Conservation (phyloP, 1,140 invertebrate species). For the Drosophila simulans region DNA sequence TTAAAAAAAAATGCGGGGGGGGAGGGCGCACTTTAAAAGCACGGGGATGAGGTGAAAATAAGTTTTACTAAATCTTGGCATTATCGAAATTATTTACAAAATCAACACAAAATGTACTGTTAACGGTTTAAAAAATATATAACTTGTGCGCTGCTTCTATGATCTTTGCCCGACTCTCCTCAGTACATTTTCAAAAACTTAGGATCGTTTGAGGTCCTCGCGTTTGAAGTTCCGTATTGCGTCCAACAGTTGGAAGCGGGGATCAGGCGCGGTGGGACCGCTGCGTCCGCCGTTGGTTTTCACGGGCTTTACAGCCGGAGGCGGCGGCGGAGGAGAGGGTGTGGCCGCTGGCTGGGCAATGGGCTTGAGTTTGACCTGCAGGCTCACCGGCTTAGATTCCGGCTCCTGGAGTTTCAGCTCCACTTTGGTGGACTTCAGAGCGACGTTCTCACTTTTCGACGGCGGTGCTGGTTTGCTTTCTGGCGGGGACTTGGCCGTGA, state of each 20-base stretch:
- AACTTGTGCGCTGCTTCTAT: conserved; percentile 57
- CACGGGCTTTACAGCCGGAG: conserved; percentile 83
- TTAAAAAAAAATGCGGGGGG: conserved; percentile 49
- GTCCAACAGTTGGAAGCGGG: conserved; percentile 88
- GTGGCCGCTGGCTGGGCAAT: conserved; percentile 12
- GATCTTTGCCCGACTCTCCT: conserved; percentile 6
- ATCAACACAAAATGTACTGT: conserved; percentile 24
- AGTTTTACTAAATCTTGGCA: conserved; percentile 26
- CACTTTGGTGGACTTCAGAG: conserved; percentile 62
- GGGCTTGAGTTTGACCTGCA: conserved; percentile 60
- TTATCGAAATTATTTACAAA: conserved; percentile 65
- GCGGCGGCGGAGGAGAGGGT: conserved; percentile 35
- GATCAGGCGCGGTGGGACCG: conserved; percentile 84
- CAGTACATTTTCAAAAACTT: not conserved
- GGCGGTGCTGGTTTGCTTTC: conserved; percentile 5
- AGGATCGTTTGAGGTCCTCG: conserved; percentile 70
- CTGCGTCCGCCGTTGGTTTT: conserved; percentile 54
- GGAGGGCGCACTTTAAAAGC: conserved; percentile 5
- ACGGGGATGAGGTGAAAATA: conserved; percentile 27
- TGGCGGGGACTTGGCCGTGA: conserved; percentile 27
- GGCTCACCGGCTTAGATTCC: conserved; percentile 19
- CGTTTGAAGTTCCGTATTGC: conserved; percentile 89
- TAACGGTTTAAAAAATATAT: conserved; percentile 44
- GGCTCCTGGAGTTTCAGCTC: conserved; percentile 58
- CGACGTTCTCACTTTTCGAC: conserved; percentile 24